Evolutionary conservation across 1,140 invertebrate species (phyloP).

Genomic region (Ruditapes philippinarum): DNA sequence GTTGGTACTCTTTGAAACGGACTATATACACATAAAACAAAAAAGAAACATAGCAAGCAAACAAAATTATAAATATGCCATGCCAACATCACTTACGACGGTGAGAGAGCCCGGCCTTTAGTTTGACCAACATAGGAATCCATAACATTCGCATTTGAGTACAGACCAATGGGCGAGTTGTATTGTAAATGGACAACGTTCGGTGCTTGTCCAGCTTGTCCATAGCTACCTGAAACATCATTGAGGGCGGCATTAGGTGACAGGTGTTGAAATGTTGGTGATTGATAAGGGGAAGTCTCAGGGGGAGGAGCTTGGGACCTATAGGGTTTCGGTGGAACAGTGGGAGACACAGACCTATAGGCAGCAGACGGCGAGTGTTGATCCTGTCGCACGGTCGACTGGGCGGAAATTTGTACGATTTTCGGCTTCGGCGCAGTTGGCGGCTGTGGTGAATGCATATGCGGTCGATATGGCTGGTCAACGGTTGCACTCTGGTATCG

Average conservation of each 20-base stretch:
- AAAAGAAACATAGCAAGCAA: background rate
- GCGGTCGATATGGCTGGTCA: slow-evolving; percentile 69
- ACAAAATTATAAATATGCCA: slow-evolving; percentile 39
- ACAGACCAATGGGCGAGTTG: slow-evolving; percentile 97
- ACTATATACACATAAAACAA: no score
- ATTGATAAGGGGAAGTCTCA: slow-evolving; percentile 14
- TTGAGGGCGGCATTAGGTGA: slow-evolving; percentile 18
- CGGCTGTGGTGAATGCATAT: slow-evolving; percentile 6
- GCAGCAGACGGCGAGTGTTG: slow-evolving; percentile 7
- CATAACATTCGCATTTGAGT: slow-evolving; percentile 97
- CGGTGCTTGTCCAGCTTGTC: slow-evolving; percentile 58
- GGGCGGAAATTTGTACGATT: slow-evolving; percentile 50
- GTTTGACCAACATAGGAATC: slow-evolving; percentile 96
- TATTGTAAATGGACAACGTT: slow-evolving; percentile 90
- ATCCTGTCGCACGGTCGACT: slow-evolving; percentile 37
- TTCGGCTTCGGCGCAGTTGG: slow-evolving; percentile 50
- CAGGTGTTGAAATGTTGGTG: slow-evolving; percentile 44
- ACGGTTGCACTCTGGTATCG: slow-evolving; percentile 47
- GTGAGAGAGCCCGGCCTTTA: slow-evolving; percentile 61
- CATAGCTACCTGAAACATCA: slow-evolving; percentile 49
- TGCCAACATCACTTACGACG: slow-evolving; percentile 64
- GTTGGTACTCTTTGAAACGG: no score
- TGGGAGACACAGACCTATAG: slow-evolving; percentile 66
- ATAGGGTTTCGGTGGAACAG: slow-evolving; percentile 72
- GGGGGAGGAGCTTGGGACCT: slow-evolving; percentile 28